Evolutionary conservation across 2,888 invertebrate species (phyloP).

Genomic region (Chrysopilus asiliformis): DNA sequence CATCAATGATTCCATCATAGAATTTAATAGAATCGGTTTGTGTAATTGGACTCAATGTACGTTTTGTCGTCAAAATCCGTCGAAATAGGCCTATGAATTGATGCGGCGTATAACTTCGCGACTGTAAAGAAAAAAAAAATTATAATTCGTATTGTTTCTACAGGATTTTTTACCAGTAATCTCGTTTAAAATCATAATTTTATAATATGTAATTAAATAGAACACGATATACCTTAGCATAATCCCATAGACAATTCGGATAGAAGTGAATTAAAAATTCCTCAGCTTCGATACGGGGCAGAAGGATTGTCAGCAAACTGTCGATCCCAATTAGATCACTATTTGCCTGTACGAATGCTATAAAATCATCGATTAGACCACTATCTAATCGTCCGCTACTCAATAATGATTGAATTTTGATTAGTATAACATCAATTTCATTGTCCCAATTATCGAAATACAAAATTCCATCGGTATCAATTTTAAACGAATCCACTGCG

Average conservation of each 20-base stretch:
- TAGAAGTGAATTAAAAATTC: constrained; percentile 43
- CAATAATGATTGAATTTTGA: constrained; percentile 39
- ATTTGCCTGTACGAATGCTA: constrained; percentile 45
- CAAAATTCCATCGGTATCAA: constrained; percentile 7
- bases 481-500: constrained; percentile 5
- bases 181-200: too few relatives aligned
- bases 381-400: constrained; percentile 42
- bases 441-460: constrained; percentile 11
- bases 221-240: constrained; percentile 53
- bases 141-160: too few relatives aligned
- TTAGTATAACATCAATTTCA: constrained; percentile 8
- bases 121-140: too few relatives aligned
- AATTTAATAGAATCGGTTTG: constrained; percentile 14
- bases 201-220: background rate
- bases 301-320: constrained; percentile 39
- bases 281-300: constrained; percentile 40
- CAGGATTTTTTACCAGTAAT: too few relatives aligned
- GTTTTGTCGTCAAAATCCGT: constrained; percentile 29
- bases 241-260: constrained; percentile 48
- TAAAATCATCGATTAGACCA: constrained; percentile 45
- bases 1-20: constrained; percentile 10
- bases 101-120: constrained; percentile 29
- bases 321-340: constrained; percentile 40
- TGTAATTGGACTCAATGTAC: constrained; percentile 23
- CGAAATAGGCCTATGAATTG: constrained; percentile 32